Evolutionary conservation across 2,888 invertebrate species (phyloP).

Genomic region (Lasius platythorax): DNA sequence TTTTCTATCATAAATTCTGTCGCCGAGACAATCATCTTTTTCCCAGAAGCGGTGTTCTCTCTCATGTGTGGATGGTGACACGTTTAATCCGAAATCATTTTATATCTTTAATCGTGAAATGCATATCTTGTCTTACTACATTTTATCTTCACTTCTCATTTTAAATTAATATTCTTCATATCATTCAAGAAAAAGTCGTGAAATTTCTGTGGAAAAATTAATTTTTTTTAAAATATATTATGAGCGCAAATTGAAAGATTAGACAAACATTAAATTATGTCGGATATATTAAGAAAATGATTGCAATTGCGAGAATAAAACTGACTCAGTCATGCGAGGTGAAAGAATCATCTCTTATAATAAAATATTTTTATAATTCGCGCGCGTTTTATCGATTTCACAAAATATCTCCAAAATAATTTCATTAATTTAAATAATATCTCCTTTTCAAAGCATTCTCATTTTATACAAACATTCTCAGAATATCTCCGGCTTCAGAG

Average conservation of each 20-base stretch:
- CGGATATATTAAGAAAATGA: neutral
- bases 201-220: neutral
- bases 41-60: constrained; percentile 19
- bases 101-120: constrained; percentile 19
- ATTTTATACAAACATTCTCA: constrained; percentile 3
- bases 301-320: neutral
- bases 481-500: constrained; percentile 3
- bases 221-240: neutral
- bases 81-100: constrained; percentile 23
- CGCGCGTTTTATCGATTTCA: neutral
- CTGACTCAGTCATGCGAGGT: neutral
- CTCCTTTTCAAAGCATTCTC: neutral
- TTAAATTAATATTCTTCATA: neutral
- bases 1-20: constrained; percentile 52
- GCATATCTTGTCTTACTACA: neutral
- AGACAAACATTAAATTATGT: neutral
- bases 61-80: constrained; percentile 21
- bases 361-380: neutral
- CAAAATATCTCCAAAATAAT: neutral
- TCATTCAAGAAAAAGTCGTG: neutral
- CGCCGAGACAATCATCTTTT: constrained; percentile 40
- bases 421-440: neutral
- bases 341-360: neutral
- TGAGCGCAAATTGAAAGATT: neutral
- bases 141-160: neutral